phyloP scores from a whole-genome alignment of 1,140 invertebrate genomes.

The Drosophila dunni region DNA sequence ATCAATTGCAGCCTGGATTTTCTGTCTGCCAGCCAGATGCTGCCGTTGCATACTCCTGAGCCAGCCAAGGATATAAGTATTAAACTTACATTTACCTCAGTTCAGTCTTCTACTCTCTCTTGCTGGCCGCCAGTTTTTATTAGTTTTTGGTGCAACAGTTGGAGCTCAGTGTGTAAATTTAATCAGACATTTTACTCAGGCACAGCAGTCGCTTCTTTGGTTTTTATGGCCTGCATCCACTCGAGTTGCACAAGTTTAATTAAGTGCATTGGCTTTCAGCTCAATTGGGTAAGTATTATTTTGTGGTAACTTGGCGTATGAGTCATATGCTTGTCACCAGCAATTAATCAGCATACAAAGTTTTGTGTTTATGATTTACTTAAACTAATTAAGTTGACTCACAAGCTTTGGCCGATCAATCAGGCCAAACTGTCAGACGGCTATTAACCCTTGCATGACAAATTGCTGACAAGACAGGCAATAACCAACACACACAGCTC shows the following conservation, averaged over 20 bases:
- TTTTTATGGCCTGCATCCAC: constrained; percentile 43
- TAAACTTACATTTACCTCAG: constrained; percentile 2
- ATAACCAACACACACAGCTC: constrained; percentile 31
- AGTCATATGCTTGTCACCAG: not conserved
- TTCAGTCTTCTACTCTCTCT: not conserved
- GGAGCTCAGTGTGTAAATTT: constrained; percentile 76
- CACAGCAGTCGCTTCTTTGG: constrained; percentile 23
- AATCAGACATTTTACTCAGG: constrained; percentile 70
- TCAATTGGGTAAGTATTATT: constrained; percentile 23
- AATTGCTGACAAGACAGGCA: constrained; percentile 56
- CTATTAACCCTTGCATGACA: constrained; percentile 60
- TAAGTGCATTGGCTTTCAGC: constrained; percentile 54
- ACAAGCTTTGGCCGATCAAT: constrained; percentile 36
- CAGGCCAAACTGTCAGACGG: constrained; percentile 32
- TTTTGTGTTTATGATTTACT: constrained; percentile 6
- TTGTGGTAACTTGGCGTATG: not conserved
- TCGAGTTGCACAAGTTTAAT: constrained; percentile 54
- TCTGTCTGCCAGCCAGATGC: constrained; percentile 2
- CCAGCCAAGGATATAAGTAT: constrained; percentile 53
- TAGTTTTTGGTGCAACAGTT: constrained; percentile 68
- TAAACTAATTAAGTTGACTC: constrained; percentile 30
- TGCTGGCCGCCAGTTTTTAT: constrained; percentile 38
- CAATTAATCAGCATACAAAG: constrained; percentile 25
- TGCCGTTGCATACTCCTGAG: constrained; percentile 19
- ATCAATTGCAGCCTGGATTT: constrained; percentile 56